These are phyloP conservation scores for Axinella damicornis DNA, from an alignment of 37 sponge, comb jelly and placozoan species.

Conservation along the genomic window DNA sequence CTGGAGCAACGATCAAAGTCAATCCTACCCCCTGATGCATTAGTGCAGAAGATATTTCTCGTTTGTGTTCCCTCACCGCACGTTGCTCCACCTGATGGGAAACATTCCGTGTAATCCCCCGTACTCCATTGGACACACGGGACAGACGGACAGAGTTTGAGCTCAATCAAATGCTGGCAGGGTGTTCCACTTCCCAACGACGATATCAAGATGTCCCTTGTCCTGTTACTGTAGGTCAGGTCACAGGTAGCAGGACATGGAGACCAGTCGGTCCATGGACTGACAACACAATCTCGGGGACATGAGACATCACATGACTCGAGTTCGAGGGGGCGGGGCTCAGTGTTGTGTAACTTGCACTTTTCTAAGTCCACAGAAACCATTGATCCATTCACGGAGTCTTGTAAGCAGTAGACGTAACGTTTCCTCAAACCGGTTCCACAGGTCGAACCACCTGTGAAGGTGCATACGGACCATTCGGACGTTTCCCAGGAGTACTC, in stretches of 20 bases:
- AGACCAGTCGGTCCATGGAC: constrained; percentile 33
- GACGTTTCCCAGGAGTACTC: constrained; percentile 35
- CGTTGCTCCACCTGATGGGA: not conserved
- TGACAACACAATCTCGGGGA: constrained; percentile 29
- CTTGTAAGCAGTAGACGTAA: constrained; percentile 44
- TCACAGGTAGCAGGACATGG: constrained; percentile 24
- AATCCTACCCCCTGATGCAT: not conserved
- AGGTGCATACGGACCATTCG: constrained; percentile 28
- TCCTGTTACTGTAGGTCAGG: constrained; percentile 27
- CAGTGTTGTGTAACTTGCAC: not conserved
- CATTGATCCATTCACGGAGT: not conserved
- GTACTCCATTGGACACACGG: constrained; percentile 24
- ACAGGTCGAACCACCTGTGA: constrained; percentile 18
- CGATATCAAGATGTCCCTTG: constrained; percentile 4
- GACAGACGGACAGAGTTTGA: constrained; percentile 9
- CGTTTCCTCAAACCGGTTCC: constrained; percentile 25
- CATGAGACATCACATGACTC: constrained; percentile 6
- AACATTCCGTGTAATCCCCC: not conserved
- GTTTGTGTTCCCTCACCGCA: constrained; percentile 29
- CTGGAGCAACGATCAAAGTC: not conserved
- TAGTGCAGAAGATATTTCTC: not conserved
- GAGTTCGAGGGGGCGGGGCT: not conserved
- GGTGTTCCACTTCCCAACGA: not conserved
- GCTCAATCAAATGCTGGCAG: constrained; percentile 36
- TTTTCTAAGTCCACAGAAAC: not conserved